Evolutionary conservation across 2,797 vertebrate species (phyloP).

Genomic region (Pipistrellus nathusii): DNA sequence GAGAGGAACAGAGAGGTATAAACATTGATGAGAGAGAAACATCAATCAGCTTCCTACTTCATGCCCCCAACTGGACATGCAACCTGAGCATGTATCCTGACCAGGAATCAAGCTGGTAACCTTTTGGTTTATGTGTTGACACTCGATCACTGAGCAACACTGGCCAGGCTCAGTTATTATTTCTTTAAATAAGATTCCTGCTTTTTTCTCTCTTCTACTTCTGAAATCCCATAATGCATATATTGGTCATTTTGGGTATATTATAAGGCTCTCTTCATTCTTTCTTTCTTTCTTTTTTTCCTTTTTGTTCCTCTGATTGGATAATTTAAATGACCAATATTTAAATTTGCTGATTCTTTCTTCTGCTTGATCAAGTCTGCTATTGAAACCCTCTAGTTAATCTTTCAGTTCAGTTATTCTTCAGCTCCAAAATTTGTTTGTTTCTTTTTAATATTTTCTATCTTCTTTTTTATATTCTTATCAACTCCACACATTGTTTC

Average conservation of each 20-base stretch:
- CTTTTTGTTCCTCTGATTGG: background rate
- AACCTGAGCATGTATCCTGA: no score
- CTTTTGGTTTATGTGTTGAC: no score
- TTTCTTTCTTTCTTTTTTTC: background rate
- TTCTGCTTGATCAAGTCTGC: background rate
- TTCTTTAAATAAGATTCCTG: background rate
- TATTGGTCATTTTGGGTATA: background rate
- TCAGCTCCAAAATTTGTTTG: background rate
- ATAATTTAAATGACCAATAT: background rate
- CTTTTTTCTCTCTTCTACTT: background rate
- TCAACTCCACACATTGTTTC: background rate
- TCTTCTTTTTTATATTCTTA: background rate
- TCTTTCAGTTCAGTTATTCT: background rate
- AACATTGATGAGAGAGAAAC: no score
- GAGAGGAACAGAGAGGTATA: no score
- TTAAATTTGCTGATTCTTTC: background rate
- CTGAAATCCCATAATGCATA: background rate
- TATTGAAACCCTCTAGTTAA: background rate
- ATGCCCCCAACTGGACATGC: no score
- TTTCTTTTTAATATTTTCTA: slow-evolving; percentile 9
- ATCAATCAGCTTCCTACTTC: no score
- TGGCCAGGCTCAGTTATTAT: background rate
- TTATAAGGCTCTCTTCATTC: background rate
- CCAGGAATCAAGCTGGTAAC: no score
- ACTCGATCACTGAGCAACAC: no score